Conservation (phyloP, 30 jellyfish, hydroid and myxozoan genomes). For the Euphysa ruthae region DNA sequence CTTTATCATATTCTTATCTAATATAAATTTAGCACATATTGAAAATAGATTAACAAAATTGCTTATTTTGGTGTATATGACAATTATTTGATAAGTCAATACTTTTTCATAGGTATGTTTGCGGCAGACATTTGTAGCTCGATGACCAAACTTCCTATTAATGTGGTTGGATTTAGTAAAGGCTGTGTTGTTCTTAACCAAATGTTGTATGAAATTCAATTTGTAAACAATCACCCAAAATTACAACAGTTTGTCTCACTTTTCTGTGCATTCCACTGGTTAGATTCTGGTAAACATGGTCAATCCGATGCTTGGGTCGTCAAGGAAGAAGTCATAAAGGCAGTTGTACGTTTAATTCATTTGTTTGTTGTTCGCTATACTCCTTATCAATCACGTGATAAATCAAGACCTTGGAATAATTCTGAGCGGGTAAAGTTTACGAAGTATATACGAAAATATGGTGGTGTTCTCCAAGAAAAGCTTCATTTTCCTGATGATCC, state of each 20-base stretch:
- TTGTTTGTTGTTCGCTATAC: constrained; percentile 55
- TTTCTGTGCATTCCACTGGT: constrained; percentile 36
- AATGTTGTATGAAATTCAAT: constrained; percentile 53
- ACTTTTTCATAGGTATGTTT: too few relatives aligned
- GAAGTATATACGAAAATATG: constrained; percentile 28
- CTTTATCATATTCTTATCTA: too few relatives aligned
- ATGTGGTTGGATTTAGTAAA: constrained; percentile 66
- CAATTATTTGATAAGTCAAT: too few relatives aligned
- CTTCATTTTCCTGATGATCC: constrained; percentile 43
- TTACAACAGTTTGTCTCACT: constrained; percentile 25
- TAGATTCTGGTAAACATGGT: constrained; percentile 75
- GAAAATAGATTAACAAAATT: too few relatives aligned
- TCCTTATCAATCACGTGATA: constrained; percentile 61
- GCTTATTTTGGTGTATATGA: too few relatives aligned
- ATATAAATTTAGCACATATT: too few relatives aligned
- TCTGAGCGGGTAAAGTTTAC: constrained; percentile 47
- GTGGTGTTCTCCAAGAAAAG: constrained; percentile 37
- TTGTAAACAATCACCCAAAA: constrained; percentile 9
- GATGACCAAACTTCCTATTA: constrained; percentile 46
- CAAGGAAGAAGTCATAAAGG: constrained; percentile 37
- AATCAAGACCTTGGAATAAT: constrained; percentile 57
- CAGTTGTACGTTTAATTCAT: constrained; percentile 37
- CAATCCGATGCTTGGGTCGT: constrained; percentile 60
- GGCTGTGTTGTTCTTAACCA: constrained; percentile 84
- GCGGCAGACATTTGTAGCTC: too few relatives aligned